Base-by-base conservation (phyloP, 1,140 invertebrate species). In the Cyphomyrmex costatus region DNA sequence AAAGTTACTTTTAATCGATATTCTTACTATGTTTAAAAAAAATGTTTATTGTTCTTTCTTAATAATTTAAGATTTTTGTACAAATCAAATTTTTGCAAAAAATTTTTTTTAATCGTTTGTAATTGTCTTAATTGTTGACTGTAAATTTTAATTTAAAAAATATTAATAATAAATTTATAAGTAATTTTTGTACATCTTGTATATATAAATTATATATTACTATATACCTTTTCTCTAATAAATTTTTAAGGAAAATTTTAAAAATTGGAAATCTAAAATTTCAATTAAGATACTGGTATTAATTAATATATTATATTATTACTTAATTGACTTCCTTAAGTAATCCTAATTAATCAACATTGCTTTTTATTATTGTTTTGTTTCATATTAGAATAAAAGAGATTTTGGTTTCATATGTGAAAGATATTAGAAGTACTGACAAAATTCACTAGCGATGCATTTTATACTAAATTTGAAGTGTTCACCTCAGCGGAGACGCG, bases 391-490 rank as follows among this genome's bases (percentile, higher is more conserved):
- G 6, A 58, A 74, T 42, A 42, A 60, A 42, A 36, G 2, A 10
- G 5, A 36, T 4, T 5, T 36, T 74, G 24, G 7, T 19, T 7
- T n/a, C n/a, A 24, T 42, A 60, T 12, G 12, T 1, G 7, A 56
- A 24, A 36, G 24, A 5, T 12, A 42, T 74, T 60, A 19, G 14
- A 6, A 56, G 14, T 33, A 36, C 7, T 56, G 5, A 12, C n/a
- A 56, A 73, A 4, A 58, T 58, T 74, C n/a, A 42, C 14, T 7
- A 19, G 21, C 3, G 14, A 74, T 19, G n/a, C 1, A 65, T 78
- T 78, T 65, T 49, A 74, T 33, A 46, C 12, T 46, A 78, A 63
- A 78, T 78, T 42, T 78, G 42, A 78, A 65, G 12, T 78, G 36
- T 78, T 78, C 76, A 78, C 63, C 51, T n/a, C 16, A 53, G n/a